Percentiles rank a stretch among this genome's conserved stretches.
These are phyloP conservation scores for Cygnus atratus DNA, from an alignment of 2,113 vertebrate genomes.

Conservation along the genomic window DNA sequence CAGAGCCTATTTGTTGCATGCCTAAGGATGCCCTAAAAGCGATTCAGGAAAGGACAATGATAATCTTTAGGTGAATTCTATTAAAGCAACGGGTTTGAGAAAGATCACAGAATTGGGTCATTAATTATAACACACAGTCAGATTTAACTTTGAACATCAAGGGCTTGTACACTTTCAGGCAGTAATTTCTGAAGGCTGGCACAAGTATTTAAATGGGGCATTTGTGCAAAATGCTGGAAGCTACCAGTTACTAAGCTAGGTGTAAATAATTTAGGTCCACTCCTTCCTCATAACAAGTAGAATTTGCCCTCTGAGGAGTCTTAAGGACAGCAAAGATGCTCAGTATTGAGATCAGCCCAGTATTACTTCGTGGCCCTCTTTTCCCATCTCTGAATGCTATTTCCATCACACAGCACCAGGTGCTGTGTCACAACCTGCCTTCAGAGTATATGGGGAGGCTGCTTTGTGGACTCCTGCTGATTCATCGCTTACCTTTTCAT, in stretches of 20 bases:
- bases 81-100: neutral
- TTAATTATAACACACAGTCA: neutral
- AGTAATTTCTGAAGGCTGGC: neutral
- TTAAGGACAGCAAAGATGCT: neutral
- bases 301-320: neutral
- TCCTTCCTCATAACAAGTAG: neutral
- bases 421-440: neutral
- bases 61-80: neutral
- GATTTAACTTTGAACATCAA: neutral
- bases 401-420: neutral
- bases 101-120: neutral
- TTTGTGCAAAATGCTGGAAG: neutral
- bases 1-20: neutral
- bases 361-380: neutral
- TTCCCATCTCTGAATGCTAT: neutral
- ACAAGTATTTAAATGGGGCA: neutral
- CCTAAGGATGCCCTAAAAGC: neutral
- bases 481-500: conserved; percentile 82
- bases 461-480: neutral
- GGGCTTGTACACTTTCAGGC: neutral
- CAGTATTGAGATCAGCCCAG: neutral
- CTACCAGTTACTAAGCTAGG: neutral
- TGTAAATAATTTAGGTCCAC: neutral
- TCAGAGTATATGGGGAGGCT: neutral
- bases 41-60: neutral